phyloP scores from a whole-genome alignment of 2,113 vertebrate species.

The Gallinago undulata region DNA sequence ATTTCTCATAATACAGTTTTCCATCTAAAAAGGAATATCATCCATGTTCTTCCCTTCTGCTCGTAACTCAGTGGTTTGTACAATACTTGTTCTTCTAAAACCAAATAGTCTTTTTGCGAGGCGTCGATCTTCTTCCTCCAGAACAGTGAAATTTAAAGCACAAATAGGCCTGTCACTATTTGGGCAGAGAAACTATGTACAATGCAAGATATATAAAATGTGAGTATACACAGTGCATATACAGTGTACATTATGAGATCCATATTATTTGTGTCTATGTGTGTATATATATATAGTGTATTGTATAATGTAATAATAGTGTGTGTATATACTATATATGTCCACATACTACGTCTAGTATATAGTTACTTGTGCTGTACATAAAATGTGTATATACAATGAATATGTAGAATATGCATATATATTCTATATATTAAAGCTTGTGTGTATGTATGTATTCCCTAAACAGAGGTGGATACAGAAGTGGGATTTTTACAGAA shows the following conservation, averaged over 20 bases:
- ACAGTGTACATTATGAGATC: slow-evolving; percentile 26
- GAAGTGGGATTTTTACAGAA: not conserved
- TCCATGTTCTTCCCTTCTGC: not conserved
- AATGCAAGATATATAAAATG: not conserved
- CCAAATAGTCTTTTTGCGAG: not conserved
- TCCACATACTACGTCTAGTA: not conserved
- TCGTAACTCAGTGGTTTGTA: not conserved
- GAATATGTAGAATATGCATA: slow-evolving; percentile 46
- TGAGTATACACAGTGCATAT: slow-evolving; percentile 16
- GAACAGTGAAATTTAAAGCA: slow-evolving; percentile 31
- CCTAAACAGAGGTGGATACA: not conserved
- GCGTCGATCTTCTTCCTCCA: not conserved
- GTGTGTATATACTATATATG: slow-evolving; percentile 35
- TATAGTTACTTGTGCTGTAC: slow-evolving; percentile 31
- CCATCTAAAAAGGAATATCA: not conserved
- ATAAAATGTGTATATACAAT: slow-evolving; percentile 48
- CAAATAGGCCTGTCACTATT: not conserved
- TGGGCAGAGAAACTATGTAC: not conserved
- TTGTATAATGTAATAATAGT: slow-evolving; percentile 45
- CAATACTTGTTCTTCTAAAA: not conserved
- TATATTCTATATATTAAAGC: slow-evolving; percentile 5
- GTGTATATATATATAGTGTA: slow-evolving; percentile 29
- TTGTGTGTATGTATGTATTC: not conserved
- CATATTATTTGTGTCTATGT: not conserved
- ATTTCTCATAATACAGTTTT: not conserved